phyloP scores from a whole-genome alignment of 2,888 invertebrate species.

The Eupithecia subfuscata region DNA sequence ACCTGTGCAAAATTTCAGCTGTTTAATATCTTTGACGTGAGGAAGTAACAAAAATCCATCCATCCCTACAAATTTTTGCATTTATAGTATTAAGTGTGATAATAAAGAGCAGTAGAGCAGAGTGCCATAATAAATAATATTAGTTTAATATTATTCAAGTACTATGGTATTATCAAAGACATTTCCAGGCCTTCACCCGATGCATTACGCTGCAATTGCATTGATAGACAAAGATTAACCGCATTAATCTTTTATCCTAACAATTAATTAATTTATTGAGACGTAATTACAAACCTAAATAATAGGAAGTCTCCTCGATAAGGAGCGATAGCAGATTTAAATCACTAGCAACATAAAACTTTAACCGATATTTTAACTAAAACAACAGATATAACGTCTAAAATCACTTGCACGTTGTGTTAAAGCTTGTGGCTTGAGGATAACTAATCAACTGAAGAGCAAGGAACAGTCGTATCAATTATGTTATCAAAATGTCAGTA shows the following conservation, averaged over 20 bases:
- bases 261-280: not conserved
- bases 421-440: constrained; percentile 6
- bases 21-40: not conserved
- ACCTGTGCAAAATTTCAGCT: not conserved
- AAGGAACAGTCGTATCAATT: constrained; percentile 24
- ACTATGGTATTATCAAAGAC: not conserved
- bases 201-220: not conserved
- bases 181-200: not conserved
- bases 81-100: not conserved
- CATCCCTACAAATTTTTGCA: not conserved
- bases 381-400: not conserved
- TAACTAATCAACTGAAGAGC: constrained; percentile 18
- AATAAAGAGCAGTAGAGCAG: not conserved
- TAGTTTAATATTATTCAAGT: not conserved
- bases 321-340: not conserved
- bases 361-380: not conserved
- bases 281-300: not conserved
- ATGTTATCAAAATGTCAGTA: constrained; percentile 40
- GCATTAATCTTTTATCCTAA: not conserved
- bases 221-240: constrained; percentile 3
- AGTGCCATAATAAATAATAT: not conserved
- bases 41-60: not conserved
- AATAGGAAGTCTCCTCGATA: not conserved
- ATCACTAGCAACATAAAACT: not conserved
- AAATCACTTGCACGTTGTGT: constrained; percentile 9